Percentiles rank a stretch among this genome's conserved stretches.
Evolutionary conservation across 2,113 vertebrate genomes (phyloP).

Genomic region (Leuciscus idus): DNA sequence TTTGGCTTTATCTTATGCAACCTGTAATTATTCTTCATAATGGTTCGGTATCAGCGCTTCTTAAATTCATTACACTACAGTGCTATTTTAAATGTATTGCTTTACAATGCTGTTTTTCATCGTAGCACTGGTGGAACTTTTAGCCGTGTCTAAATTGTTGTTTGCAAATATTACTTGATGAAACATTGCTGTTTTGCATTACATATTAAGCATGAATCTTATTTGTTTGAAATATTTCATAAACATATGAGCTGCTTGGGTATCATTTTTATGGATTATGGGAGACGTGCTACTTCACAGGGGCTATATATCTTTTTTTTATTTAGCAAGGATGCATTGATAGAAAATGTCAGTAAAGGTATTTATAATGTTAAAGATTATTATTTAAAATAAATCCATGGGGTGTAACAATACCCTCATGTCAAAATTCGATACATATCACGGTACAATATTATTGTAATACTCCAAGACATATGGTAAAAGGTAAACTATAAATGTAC

Average conservation of each 20-base stretch:
- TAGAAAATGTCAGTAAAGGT: background rate
- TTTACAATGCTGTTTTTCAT: background rate
- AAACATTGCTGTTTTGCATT: background rate
- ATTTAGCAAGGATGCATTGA: background rate
- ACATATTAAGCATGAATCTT: background rate
- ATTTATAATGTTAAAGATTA: background rate
- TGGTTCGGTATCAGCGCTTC: background rate
- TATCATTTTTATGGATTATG: background rate
- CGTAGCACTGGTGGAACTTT: slow-evolving; percentile 11
- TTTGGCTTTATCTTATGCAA: slow-evolving; percentile 8
- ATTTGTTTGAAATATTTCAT: background rate
- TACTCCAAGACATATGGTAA: no score
- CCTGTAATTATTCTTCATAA: slow-evolving; percentile 4
- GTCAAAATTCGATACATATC: no score
- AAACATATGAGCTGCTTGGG: background rate
- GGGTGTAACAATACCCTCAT: no score
- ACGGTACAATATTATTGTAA: no score
- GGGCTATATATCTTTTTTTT: background rate
- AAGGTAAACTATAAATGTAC: no score
- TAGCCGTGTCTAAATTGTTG: background rate
- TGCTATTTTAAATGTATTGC: background rate
- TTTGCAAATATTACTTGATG: background rate
- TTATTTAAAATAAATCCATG: background rate
- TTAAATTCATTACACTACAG: background rate
- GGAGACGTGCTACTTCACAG: background rate